Evolutionary conservation across 1,140 invertebrate genomes (phyloP), one percentile per base, ranked within the genome.

Genomic region (Brachionus asplanchnoidis): DNA sequence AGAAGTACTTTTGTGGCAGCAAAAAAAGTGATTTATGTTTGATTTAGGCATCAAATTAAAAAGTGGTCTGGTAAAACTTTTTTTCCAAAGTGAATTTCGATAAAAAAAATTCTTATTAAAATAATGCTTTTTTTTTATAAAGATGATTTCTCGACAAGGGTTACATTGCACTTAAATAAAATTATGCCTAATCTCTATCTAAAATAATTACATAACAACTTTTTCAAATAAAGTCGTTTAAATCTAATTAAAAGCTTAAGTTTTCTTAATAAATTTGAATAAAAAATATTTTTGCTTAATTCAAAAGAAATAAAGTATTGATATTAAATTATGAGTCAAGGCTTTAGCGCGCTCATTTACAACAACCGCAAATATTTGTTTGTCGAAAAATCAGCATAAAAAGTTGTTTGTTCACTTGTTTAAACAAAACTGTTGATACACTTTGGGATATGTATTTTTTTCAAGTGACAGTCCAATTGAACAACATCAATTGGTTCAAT

Each of bases 221-320:
- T 60, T 60, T 60, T 20, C 53, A 9, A 60, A 60, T 60, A 60
- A 60, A 60, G 53, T 60, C 53, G 53, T 60, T 60, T 23, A 60
- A 60, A 60, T 60, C 53, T 60, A 60, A 60, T 60, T 60, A 60
- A 60, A 60, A 60, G 53, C 53, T 60, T 60, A 60, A 60, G n/a
- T 20, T 36, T 53, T n/a, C 20, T 20, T 20, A 60, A 60, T 60
- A 53, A 53, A 53, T 53, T 53, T 14, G 46, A 53, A 53, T 53
- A 53, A 53, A 53, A 14, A n/a, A 23, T 60, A 60, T 20, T 60
- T 9, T 20, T 2, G n/a, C 8, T 60, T 23, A n/a, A 56, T 60
- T 60, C 20, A 60, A 60, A 60, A 8, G 17, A 23, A 60, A 60
- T 20, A 20, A 60, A 20, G 20, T 9, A 9, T 53, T 1, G 2